Evolutionary conservation across 2,888 invertebrate genomes (phyloP).

Genomic region (Endomychus coccineus): DNA sequence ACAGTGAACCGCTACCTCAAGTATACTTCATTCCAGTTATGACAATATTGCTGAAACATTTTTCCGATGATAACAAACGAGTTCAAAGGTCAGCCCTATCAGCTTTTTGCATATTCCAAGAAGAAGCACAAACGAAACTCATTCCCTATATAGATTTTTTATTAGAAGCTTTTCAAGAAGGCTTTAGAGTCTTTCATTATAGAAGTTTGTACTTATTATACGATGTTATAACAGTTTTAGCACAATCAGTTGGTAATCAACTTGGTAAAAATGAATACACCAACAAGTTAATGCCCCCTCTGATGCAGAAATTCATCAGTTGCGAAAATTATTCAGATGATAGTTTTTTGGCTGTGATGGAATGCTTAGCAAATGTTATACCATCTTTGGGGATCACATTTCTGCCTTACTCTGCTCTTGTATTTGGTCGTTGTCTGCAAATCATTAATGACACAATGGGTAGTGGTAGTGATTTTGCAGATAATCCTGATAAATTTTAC

Average conservation of each 20-base stretch:
- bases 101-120: constrained; percentile 71
- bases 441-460: constrained; percentile 62
- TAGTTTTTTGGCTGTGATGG: constrained; percentile 60
- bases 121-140: constrained; percentile 66
- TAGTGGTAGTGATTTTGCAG: constrained; percentile 53
- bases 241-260: constrained; percentile 64
- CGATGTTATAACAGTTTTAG: constrained; percentile 69
- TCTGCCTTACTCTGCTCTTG: constrained; percentile 65
- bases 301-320: constrained; percentile 65
- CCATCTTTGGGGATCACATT: constrained; percentile 66
- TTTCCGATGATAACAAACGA: constrained; percentile 65
- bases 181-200: constrained; percentile 60
- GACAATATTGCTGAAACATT: constrained; percentile 59
- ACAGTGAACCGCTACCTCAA: constrained; percentile 47
- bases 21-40: constrained; percentile 61
- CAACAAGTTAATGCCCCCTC: constrained; percentile 61
- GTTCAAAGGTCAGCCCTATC: constrained; percentile 74
- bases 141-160: constrained; percentile 66
- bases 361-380: constrained; percentile 69
- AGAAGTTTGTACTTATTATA: constrained; percentile 68
- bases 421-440: constrained; percentile 60
- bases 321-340: constrained; percentile 66
- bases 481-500: constrained; percentile 59
- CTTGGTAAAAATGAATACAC: constrained; percentile 62
- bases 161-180: constrained; percentile 61